Conservation (phyloP, 2,113 vertebrate genomes). For the Lagenorhynchus albirostris region DNA sequence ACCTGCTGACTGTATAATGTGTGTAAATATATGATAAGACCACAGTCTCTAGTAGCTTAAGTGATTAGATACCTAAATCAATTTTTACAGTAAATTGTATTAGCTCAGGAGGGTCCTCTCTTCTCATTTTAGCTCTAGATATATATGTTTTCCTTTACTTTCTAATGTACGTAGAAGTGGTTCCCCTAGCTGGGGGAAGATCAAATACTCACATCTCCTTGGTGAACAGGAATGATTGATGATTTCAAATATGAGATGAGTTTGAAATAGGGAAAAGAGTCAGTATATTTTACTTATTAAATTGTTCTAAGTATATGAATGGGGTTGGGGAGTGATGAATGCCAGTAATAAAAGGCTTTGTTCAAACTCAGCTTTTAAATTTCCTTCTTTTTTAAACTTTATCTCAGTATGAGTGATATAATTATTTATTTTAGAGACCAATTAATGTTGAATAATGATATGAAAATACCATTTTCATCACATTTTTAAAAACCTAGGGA, state of each 20-base stretch:
- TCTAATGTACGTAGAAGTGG: background rate
- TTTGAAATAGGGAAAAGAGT: background rate
- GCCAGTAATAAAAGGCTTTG: background rate
- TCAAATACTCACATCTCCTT: background rate
- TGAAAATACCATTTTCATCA: background rate
- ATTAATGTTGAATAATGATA: background rate
- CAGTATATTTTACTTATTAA: background rate
- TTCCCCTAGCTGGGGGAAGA: background rate
- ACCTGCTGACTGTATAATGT: background rate
- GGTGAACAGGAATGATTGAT: slow-evolving; percentile 18
- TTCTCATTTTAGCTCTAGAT: slow-evolving; percentile 32
- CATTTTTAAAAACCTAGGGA: background rate
- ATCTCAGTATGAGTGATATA: background rate
- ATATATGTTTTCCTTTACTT: background rate
- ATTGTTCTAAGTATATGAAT: background rate
- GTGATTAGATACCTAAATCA: background rate
- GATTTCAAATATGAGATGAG: slow-evolving; percentile 6
- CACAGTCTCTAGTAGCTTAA: background rate
- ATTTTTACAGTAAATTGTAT: slow-evolving; percentile 37
- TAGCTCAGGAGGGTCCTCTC: background rate
- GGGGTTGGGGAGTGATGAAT: background rate
- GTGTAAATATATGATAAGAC: slow-evolving; percentile 29
- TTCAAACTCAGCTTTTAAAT: slow-evolving; percentile 30
- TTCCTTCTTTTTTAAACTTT: slow-evolving; percentile 11
- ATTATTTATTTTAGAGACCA: slow-evolving; percentile 14